A percentile compares a stretch with the other conserved stretches of the same genome.
Conservation (phyloP, 2,797 vertebrate genomes). For the Gymnothorax javanicus region DNA sequence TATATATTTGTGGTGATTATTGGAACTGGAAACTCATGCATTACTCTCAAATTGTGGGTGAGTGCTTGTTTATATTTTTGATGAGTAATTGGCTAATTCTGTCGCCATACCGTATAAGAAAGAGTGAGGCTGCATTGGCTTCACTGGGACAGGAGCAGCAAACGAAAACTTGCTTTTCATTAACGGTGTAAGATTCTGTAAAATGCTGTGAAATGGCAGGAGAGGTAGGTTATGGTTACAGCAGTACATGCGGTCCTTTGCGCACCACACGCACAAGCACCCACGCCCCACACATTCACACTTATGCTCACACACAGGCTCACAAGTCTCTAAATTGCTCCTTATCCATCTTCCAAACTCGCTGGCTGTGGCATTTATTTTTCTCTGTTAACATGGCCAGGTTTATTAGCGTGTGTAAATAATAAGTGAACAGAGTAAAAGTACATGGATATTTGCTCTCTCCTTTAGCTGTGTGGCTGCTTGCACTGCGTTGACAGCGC, state of each 20-base stretch:
- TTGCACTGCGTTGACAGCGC: background rate
- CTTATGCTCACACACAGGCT: constrained; percentile 14
- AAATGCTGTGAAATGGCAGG: background rate
- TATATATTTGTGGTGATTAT: background rate
- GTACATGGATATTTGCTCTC: background rate
- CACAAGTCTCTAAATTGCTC: constrained; percentile 4
- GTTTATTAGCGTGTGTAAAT: background rate
- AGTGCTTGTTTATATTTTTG: background rate
- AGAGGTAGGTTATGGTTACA: background rate
- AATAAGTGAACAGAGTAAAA: background rate
- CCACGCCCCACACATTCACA: background rate
- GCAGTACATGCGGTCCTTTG: background rate
- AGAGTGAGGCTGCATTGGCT: background rate
- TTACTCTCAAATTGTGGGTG: background rate
- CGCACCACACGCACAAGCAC: background rate
- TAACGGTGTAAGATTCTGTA: background rate
- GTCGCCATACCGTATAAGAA: background rate
- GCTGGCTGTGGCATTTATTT: background rate
- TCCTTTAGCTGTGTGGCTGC: background rate
- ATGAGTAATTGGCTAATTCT: background rate
- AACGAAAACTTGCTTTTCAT: background rate
- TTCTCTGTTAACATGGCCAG: background rate
- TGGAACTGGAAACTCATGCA: background rate
- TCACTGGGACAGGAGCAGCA: no score
- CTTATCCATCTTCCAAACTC: background rate